Base-by-base conservation (phyloP, 2,797 vertebrate species). In the Sus cebifrons region DNA sequence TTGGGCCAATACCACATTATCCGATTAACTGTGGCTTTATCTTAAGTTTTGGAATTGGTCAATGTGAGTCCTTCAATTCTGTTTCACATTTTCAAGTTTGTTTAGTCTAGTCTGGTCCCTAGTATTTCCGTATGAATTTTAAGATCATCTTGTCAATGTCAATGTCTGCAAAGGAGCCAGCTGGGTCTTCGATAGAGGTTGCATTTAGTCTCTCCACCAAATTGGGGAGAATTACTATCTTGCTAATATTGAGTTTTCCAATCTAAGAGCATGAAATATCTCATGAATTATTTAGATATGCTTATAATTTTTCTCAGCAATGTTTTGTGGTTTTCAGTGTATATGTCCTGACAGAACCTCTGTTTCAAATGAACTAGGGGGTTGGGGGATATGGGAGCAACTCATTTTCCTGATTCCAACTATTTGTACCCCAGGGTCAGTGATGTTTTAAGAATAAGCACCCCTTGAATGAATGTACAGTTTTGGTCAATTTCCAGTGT, bases 401-500 rank as follows among this genome's bases (percentile, higher is more conserved):
- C 14, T 78, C 11, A 49, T 49, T 49, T 49, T 49, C 44, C 44
- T 49, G 25, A 78, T 70, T 73, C 71, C 56, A 23, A 58, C 36
- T 65, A 8, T 83, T 74, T 44, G 44, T 67, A 77, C 12, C 4
- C 20, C 36, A 32, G 40, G 9, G 40, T 70, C 74, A 93, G 67
- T 2, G 3, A 89, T 81, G 29, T 62, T 89, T 86, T 14, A 71
- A 65, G 73, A 17, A 65, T 71, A 71, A 92, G 85, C 21, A 16
- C 64, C 77, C 71, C 49, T 74, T 10, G 86, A 27, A 49, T 81
- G 27, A 16, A 40, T 49, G 3, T 67, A 52, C 29, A 9, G 21
- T 79, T 84, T 79, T 79, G 78, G 27, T 84, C 56, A 83, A 44
- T 56, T 84, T 84, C 52, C 64, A 92, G 16, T 62, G 27, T 84